These are phyloP conservation scores for Pollenia griseotomentosa DNA, from an alignment of 2,888 invertebrate genomes.

Conservation along the genomic window DNA sequence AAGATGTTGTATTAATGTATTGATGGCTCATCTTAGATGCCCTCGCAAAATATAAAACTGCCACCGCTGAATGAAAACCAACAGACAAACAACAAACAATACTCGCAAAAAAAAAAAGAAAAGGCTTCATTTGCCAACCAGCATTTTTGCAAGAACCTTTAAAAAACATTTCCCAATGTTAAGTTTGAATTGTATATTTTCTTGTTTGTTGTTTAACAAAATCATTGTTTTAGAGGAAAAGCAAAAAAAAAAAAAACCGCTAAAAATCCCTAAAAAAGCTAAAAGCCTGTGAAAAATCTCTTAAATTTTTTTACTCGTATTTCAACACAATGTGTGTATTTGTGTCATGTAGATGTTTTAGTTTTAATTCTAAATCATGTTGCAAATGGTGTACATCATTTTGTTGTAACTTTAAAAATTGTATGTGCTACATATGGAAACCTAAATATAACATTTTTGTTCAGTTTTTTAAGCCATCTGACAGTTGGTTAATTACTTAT, in stretches of 20 bases:
- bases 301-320: slow-evolving; percentile 7
- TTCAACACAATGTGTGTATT: slow-evolving; percentile 33
- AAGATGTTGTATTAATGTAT: slow-evolving; percentile 59
- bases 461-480: slow-evolving; percentile 16
- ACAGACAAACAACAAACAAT: neutral
- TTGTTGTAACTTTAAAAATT: slow-evolving; percentile 17
- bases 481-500: slow-evolving; percentile 50
- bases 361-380: slow-evolving; percentile 59
- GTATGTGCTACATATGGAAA: neutral
- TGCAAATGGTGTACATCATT: slow-evolving; percentile 60
- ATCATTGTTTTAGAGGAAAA: slow-evolving; percentile 43
- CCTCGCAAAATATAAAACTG: slow-evolving; percentile 65
- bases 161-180: slow-evolving; percentile 36
- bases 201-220: slow-evolving; percentile 47
- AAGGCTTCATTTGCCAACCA: slow-evolving; percentile 47
- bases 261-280: slow-evolving; percentile 28
- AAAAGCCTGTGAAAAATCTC: slow-evolving; percentile 63
- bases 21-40: slow-evolving; percentile 68
- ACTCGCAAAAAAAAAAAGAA: slow-evolving; percentile 1
- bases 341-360: slow-evolving; percentile 37
- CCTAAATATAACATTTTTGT: neutral
- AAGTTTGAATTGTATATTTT: slow-evolving; percentile 48
- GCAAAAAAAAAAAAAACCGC: slow-evolving; percentile 14
- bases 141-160: slow-evolving; percentile 56
- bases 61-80: slow-evolving; percentile 56